Percentiles rank a stretch among this genome's conserved stretches.
These are phyloP conservation scores for Tamandua tetradactyla DNA, from an alignment of 2,797 vertebrate species.

Conservation along the genomic window DNA sequence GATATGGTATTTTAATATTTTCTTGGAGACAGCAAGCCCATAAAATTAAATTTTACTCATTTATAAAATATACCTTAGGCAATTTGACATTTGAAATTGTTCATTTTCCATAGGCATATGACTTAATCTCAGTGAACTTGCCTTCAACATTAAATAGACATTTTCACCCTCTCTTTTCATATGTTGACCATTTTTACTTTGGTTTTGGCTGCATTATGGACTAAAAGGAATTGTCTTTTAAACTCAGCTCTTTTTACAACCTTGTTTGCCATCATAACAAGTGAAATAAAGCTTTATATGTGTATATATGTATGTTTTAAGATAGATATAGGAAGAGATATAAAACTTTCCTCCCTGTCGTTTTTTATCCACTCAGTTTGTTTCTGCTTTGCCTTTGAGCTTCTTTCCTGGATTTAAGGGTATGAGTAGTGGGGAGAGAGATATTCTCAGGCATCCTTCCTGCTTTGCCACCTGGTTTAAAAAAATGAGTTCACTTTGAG, in stretches of 20 bases:
- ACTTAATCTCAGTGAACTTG: too few species aligned
- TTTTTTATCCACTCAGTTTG: background rate
- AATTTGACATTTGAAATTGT: background rate
- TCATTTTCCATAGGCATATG: background rate
- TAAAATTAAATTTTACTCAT: background rate
- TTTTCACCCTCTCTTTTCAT: background rate
- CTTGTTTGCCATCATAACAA: background rate
- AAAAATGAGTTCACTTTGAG: background rate
- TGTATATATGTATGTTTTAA: too few species aligned
- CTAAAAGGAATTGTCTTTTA: background rate
- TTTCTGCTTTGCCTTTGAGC: constrained; percentile 8
- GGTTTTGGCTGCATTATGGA: background rate
- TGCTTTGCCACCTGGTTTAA: background rate
- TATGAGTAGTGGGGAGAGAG: background rate
- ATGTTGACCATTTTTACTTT: background rate
- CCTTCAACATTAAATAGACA: background rate
- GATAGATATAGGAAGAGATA: too few species aligned
- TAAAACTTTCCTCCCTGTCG: background rate
- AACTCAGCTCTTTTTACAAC: background rate
- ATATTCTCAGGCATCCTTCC: background rate
- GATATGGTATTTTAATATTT: background rate
- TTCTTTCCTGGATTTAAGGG: background rate
- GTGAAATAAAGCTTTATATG: background rate
- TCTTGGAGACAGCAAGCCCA: background rate
- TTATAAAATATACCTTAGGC: background rate